These are phyloP conservation scores for Enteromius argenteus DNA, from an alignment of 2,797 vertebrate species.

Conservation along the genomic window DNA sequence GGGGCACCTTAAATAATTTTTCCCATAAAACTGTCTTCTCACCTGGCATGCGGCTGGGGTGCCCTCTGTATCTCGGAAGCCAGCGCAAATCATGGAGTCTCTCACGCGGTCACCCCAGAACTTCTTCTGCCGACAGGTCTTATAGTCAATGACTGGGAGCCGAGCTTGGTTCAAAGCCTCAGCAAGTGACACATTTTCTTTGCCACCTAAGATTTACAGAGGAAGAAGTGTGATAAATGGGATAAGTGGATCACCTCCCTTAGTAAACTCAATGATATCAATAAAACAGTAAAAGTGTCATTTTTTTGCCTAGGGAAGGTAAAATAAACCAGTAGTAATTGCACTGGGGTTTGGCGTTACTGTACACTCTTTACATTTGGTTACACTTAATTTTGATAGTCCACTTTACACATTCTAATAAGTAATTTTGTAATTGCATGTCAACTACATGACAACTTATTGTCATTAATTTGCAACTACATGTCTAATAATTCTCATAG, in stretches of 20 bases:
- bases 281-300: not conserved
- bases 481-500: too few relatives aligned
- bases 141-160: constrained; percentile 81
- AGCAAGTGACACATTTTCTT: constrained; percentile 78
- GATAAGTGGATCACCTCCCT: not conserved
- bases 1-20: not conserved
- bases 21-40: not conserved
- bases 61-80: constrained; percentile 77
- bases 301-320: not conserved
- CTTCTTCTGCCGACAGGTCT: constrained; percentile 81
- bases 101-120: constrained; percentile 87
- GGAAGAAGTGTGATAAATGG: not conserved
- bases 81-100: constrained; percentile 84
- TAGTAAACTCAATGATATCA: not conserved
- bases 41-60: constrained; percentile 85
- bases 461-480: too few relatives aligned
- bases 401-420: too few relatives aligned
- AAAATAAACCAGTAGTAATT: not conserved
- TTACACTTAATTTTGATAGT: too few relatives aligned
- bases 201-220: constrained; percentile 70
- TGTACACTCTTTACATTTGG: not conserved
- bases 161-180: constrained; percentile 81
- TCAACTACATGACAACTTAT: too few relatives aligned
- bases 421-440: too few relatives aligned
- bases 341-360: not conserved